These are phyloP conservation scores for Watsonalla cultraria DNA, from an alignment of 2,888 invertebrate genomes.

Conservation along the genomic window DNA sequence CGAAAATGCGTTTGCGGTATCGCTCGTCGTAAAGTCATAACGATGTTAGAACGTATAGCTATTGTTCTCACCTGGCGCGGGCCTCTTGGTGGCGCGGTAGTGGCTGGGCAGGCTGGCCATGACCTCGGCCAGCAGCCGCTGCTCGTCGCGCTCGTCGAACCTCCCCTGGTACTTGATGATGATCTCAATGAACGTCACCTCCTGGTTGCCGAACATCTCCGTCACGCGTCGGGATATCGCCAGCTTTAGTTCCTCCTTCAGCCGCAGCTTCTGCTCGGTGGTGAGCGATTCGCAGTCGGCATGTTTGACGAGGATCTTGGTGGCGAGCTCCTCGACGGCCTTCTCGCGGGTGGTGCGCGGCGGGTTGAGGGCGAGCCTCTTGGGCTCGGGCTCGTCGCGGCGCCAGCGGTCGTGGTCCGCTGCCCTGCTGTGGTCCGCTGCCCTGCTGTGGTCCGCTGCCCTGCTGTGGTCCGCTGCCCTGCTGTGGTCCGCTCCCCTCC, in stretches of 20 bases:
- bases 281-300: constrained; percentile 26
- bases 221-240: constrained; percentile 33
- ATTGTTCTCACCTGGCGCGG: constrained; percentile 48
- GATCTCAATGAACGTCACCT: constrained; percentile 58
- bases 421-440: constrained; percentile 18
- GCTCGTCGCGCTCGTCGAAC: constrained; percentile 39
- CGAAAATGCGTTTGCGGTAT: background rate
- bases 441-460: constrained; percentile 18
- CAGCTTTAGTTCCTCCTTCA: constrained; percentile 40
- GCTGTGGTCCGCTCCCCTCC: constrained; percentile 11
- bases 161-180: constrained; percentile 54
- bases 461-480: constrained; percentile 21
- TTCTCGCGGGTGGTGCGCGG: constrained; percentile 45
- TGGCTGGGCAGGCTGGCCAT: constrained; percentile 43
- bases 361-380: constrained; percentile 7
- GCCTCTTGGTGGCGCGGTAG: constrained; percentile 40
- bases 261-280: constrained; percentile 31
- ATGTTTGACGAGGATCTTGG: constrained; percentile 43
- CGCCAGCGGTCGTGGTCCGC: constrained; percentile 8
- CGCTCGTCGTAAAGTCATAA: background rate
- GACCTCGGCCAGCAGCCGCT: constrained; percentile 47
- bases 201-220: constrained; percentile 52
- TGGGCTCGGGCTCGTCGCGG: constrained; percentile 5
- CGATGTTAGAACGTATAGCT: background rate
- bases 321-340: constrained; percentile 47